Base-by-base conservation (phyloP, 2,797 vertebrate genomes). In the Rachycentron canadum region DNA sequence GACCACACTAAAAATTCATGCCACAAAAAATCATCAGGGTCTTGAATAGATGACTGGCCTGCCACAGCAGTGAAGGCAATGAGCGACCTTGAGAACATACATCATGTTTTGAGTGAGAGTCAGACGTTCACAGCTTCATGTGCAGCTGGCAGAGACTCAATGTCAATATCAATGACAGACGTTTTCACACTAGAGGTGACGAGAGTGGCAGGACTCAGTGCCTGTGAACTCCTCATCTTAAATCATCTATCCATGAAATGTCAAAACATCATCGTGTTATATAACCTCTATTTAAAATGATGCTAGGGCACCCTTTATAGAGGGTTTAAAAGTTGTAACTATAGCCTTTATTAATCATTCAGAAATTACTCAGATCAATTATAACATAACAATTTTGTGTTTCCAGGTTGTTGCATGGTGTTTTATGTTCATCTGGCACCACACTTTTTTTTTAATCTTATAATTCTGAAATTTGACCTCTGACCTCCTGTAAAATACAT, bases 161-260 rank as follows among this genome's bases (percentile, higher is more conserved):
- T 56, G 73, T 76, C 63, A 71, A 64, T 26, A 59, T 74, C 65
- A 53, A 28, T 57, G 52, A 77, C 65, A 59, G 63, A 36, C 26
- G 2, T 57, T 77, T 83, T 79, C 82, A 82, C 78, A 78, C 74
- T 67, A n/a, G 55, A 78, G 38, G 67, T 76, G 76, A 8, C 60
- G 73, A 76, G 81, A 78, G 58, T 65, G 59, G 4, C 59, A 70
- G 49, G 21, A 45, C 19, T 62, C 63, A 64, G 26, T 11, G 7
- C 1, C 28, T 62, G 72, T 78, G 60, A 79, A 79, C 53, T 53
- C 19, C 69, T 57, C 68, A 19, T 36, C 66, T 16, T 4, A 23
- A 34, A 62, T 21, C 28, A n/a, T 49, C 25, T 43, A 23, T 34
- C n/a, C 19, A n/a, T 52, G 41, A 67, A 40, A 23, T 28, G 36